Percentiles rank a stretch among this genome's conserved stretches.
phyloP scores from a whole-genome alignment of 1,140 invertebrate species.

The Diabrotica undecimpunctata region DNA sequence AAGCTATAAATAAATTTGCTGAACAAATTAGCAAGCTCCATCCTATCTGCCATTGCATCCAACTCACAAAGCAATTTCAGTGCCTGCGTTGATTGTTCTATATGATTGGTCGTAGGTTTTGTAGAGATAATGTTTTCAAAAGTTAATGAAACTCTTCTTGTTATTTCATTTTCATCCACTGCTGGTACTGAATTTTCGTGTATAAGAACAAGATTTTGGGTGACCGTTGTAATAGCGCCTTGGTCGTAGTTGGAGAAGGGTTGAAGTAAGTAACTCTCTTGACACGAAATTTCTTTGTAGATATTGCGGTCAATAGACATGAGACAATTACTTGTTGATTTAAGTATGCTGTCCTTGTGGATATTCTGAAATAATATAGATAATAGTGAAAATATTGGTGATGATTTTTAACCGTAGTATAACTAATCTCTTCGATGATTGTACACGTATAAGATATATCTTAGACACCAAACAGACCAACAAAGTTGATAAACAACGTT shows the following conservation, averaged over 20 bases:
- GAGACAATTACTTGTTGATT: conserved; percentile 71
- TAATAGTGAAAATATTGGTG: neutral
- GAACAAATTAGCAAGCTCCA: conserved; percentile 61
- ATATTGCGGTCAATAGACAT: conserved; percentile 75
- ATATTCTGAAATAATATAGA: conserved; percentile 19
- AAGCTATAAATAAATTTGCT: conserved; percentile 60
- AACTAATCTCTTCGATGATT: too few species aligned
- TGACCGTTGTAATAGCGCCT: conserved; percentile 64
- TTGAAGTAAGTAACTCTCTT: conserved; percentile 72
- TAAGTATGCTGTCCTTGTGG: conserved; percentile 59
- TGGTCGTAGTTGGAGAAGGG: conserved; percentile 72
- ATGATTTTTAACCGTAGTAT: too few species aligned
- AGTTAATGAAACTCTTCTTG: conserved; percentile 56
- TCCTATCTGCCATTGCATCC: conserved; percentile 54
- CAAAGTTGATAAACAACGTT: too few species aligned
- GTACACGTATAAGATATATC: too few species aligned
- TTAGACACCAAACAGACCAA: too few species aligned
- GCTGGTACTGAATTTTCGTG: conserved; percentile 51
- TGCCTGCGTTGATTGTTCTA: conserved; percentile 63
- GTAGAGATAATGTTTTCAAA: conserved; percentile 64
- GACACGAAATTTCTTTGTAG: conserved; percentile 68
- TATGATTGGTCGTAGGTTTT: conserved; percentile 61
- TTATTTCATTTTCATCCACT: conserved; percentile 45
- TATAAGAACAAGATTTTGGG: conserved; percentile 59
- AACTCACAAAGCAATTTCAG: conserved; percentile 63